phyloP scores from a whole-genome alignment of 2,113 vertebrate genomes.

The Ceyx margarethae region DNA sequence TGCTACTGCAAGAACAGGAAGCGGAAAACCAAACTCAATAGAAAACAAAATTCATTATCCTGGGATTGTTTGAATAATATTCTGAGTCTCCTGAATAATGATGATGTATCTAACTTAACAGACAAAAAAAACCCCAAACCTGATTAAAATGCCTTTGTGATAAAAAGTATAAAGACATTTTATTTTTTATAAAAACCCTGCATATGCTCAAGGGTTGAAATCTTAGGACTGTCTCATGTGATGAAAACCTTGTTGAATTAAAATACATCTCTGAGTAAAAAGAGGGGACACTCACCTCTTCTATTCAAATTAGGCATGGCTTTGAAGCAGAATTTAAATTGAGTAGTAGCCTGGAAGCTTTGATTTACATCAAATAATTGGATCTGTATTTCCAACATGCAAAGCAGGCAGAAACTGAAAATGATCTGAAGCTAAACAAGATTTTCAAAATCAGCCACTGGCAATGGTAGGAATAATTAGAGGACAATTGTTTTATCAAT shows the following conservation, averaged over 20 bases:
- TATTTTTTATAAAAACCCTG: not conserved
- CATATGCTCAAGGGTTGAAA: not conserved
- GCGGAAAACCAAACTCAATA: not conserved
- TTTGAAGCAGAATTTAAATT: constrained; percentile 54
- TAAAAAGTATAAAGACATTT: not conserved
- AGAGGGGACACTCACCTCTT: constrained; percentile 9
- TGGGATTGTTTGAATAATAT: not conserved
- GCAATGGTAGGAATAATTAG: not conserved
- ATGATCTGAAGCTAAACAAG: not conserved
- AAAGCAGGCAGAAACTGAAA: not conserved
- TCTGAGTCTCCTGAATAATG: not conserved
- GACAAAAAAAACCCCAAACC: not conserved
- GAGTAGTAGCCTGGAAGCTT: constrained; percentile 38
- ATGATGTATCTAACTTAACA: not conserved
- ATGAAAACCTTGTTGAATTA: not conserved
- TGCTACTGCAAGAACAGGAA: not conserved
- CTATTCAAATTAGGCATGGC: constrained; percentile 28
- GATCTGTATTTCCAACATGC: not conserved
- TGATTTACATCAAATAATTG: constrained; percentile 53
- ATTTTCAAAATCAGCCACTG: constrained; percentile 13
- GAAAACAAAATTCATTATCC: not conserved
- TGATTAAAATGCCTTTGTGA: not conserved
- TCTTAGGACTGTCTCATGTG: not conserved
- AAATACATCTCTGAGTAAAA: constrained; percentile 8
- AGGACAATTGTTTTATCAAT: not conserved